Evolutionary conservation across 2,113 vertebrate species (phyloP).

Genomic region (Trogon melanurus): DNA sequence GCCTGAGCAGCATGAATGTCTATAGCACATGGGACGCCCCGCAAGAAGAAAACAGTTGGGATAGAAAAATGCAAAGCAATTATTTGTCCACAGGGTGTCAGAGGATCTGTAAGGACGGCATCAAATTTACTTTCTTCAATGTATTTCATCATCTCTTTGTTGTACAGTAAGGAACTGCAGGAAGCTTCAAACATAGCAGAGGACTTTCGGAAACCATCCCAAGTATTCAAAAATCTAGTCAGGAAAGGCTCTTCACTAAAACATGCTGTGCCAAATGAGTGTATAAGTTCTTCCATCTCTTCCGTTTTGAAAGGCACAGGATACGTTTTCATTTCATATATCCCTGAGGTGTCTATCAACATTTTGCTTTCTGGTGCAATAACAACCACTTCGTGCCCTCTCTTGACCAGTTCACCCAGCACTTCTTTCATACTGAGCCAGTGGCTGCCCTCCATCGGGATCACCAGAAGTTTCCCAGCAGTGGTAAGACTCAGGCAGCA

Average conservation of each 20-base stretch:
- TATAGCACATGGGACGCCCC: slow-evolving; percentile 77
- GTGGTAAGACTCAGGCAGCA: neutral
- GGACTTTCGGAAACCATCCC: neutral
- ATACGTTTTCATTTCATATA: slow-evolving; percentile 69
- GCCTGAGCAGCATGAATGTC: slow-evolving; percentile 73
- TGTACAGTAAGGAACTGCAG: slow-evolving; percentile 79
- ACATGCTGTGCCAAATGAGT: fast-evolving
- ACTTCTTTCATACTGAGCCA: slow-evolving; percentile 83
- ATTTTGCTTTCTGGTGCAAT: slow-evolving; percentile 74
- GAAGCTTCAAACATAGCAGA: neutral
- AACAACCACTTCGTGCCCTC: slow-evolving; percentile 82
- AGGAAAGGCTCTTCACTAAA: slow-evolving; percentile 62
- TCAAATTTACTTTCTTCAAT: slow-evolving; percentile 76
- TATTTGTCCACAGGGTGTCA: slow-evolving; percentile 85
- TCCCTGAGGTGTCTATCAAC: slow-evolving; percentile 62
- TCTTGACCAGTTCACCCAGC: slow-evolving; percentile 76
- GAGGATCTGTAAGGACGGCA: slow-evolving; percentile 82
- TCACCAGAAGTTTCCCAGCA: slow-evolving; percentile 79
- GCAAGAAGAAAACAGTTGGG: slow-evolving; percentile 81
- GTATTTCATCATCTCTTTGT: slow-evolving; percentile 75
- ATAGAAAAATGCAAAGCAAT: slow-evolving; percentile 80
- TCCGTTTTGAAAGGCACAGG: slow-evolving; percentile 70
- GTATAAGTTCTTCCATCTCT: neutral
- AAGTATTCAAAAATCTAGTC: neutral
- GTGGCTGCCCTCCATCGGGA: slow-evolving; percentile 89